Conservation (phyloP, 2,113 vertebrate genomes). For the Stigmatopora argus region DNA sequence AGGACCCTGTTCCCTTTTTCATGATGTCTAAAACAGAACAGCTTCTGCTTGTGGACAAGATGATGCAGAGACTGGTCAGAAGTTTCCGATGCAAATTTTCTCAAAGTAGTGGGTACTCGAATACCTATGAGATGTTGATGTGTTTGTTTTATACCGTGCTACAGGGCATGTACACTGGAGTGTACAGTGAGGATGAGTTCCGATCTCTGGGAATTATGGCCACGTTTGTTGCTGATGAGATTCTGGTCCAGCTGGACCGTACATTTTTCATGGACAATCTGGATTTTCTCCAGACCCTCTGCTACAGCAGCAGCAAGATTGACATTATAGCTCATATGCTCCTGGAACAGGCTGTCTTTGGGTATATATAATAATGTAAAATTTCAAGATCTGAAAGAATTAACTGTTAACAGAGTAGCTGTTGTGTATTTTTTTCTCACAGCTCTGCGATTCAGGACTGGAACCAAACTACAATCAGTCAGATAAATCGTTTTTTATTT, state of each 20-base stretch:
- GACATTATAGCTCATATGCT: conserved; percentile 63
- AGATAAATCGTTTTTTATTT: conserved; percentile 70
- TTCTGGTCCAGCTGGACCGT: conserved; percentile 64
- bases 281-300: conserved; percentile 59
- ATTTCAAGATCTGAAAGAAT: background rate
- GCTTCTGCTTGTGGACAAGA: conserved; percentile 68
- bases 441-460: conserved; percentile 45
- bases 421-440: conserved; percentile 36
- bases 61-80: conserved; percentile 68
- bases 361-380: conserved; percentile 38
- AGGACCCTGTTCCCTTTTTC: conserved; percentile 60
- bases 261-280: conserved; percentile 62
- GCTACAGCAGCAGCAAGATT: conserved; percentile 65
- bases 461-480: conserved; percentile 62
- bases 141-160: background rate
- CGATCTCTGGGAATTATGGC: conserved; percentile 67
- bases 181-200: conserved; percentile 69
- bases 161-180: conserved; percentile 65
- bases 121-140: background rate
- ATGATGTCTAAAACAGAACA: conserved; percentile 60
- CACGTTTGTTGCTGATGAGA: conserved; percentile 67
- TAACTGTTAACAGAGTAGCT: background rate
- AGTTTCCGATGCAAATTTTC: background rate
- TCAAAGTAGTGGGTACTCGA: background rate
- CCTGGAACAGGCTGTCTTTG: conserved; percentile 61